Evolutionary conservation across 2,113 vertebrate genomes (phyloP).

Genomic region (Cinclus cinclus): DNA sequence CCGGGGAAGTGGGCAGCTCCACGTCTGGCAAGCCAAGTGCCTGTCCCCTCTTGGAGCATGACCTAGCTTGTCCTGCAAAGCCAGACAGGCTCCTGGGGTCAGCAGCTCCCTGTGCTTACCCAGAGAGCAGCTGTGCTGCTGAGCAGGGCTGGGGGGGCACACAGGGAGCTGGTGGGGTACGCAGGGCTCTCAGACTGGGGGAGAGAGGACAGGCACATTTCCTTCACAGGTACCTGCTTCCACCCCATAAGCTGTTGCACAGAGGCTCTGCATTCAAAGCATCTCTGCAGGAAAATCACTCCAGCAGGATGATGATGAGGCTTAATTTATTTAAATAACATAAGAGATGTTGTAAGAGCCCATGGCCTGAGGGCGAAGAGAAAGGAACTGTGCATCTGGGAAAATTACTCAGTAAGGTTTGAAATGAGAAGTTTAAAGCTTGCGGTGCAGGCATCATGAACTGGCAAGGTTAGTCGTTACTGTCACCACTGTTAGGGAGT

Average conservation of each 20-base stretch:
- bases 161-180: fast-evolving
- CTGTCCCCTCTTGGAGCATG: neutral
- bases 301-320: neutral
- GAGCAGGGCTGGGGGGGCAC: neutral
- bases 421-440: conserved; percentile 31
- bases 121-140: neutral
- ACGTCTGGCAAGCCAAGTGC: neutral
- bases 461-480: neutral
- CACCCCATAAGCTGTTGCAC: neutral
- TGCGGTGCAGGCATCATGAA: fast-evolving
- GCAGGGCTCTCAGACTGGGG: fast-evolving
- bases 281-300: neutral
- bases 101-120: neutral
- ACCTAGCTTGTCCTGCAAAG: neutral
- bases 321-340: conserved; percentile 4
- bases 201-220: neutral
- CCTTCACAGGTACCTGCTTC: neutral
- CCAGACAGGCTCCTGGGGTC: neutral
- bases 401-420: conserved; percentile 13
- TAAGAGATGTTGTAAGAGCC: neutral
- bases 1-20: fast-evolving
- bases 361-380: neutral
- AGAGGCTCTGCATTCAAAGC: neutral
- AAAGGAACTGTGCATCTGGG: neutral
- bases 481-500: neutral